A percentile compares a stretch with the other conserved stretches of the same genome.
Evolutionary conservation across 2,797 vertebrate genomes (phyloP).

Genomic region (Fistularia tabacaria): DNA sequence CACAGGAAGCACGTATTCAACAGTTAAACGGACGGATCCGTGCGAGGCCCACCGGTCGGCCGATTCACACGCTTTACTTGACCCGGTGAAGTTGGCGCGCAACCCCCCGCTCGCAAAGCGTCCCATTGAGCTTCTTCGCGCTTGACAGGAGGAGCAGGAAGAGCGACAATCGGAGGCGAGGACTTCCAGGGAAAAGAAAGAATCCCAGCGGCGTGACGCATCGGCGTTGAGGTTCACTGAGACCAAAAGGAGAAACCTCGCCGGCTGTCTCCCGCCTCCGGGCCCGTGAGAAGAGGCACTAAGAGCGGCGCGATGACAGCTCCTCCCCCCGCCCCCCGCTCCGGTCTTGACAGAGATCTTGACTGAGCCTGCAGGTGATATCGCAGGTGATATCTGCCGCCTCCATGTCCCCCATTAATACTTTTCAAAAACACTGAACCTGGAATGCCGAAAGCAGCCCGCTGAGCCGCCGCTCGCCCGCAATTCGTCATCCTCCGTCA

Average conservation of each 20-base stretch:
- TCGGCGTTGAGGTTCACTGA: conserved; percentile 22
- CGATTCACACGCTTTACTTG: conserved; percentile 43
- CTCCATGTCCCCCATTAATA: conserved; percentile 60
- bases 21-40: conserved; percentile 35
- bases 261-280: conserved; percentile 4
- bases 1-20: conserved; percentile 45
- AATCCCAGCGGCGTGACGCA: not conserved
- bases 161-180: too few relatives aligned
- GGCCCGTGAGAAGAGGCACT: conserved; percentile 26
- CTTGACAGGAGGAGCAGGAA: too few relatives aligned
- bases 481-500: conserved; percentile 57
- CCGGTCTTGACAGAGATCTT: conserved; percentile 50
- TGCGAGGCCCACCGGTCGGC: conserved; percentile 18
- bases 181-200: not conserved
- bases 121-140: too few relatives aligned
- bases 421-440: conserved; percentile 63
- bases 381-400: conserved; percentile 59
- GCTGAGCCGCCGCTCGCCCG: conserved; percentile 33
- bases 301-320: conserved; percentile 34
- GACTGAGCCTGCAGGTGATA: conserved; percentile 66
- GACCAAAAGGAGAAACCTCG: conserved; percentile 26
- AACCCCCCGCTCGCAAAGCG: too few relatives aligned
- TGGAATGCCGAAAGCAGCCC: conserved; percentile 73
- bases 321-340: conserved; percentile 18
- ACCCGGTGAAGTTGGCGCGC: too few relatives aligned